phyloP scores from a whole-genome alignment of 2,113 vertebrate genomes.

The Zingel zingel region DNA sequence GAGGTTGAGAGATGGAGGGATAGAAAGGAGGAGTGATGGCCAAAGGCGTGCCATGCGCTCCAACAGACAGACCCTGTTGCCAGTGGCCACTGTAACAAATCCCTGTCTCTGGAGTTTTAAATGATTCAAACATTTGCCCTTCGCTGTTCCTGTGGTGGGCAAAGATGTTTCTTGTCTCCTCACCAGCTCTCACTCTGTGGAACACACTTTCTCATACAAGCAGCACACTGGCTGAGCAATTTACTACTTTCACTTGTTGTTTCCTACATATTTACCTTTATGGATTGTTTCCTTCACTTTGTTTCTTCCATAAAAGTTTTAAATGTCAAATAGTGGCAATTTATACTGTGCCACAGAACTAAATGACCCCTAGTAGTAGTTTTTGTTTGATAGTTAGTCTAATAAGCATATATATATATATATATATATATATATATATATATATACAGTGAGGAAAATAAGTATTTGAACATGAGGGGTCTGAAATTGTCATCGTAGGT shows the following conservation, averaged over 20 bases:
- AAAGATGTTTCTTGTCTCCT: constrained; percentile 66
- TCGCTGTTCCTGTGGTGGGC: constrained; percentile 73
- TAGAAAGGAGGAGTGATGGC: constrained; percentile 56
- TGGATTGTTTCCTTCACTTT: neutral
- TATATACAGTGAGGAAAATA: too few relatives aligned
- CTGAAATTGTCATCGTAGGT: too few relatives aligned
- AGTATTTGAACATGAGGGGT: too few relatives aligned
- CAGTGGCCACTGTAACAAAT: constrained; percentile 81
- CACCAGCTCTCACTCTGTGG: neutral
- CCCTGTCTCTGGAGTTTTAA: constrained; percentile 83
- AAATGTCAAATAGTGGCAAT: neutral
- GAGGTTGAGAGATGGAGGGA: constrained; percentile 44
- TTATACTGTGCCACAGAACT: constrained; percentile 1
- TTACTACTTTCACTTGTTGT: neutral
- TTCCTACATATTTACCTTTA: neutral
- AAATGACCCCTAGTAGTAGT: neutral
- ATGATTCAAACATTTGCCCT: constrained; percentile 85
- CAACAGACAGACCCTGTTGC: constrained; percentile 63
- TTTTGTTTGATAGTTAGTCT: neutral
- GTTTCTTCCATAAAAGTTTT: neutral
- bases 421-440: too few relatives aligned
- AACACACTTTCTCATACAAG: neutral
- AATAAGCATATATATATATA: neutral
- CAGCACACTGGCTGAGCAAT: constrained; percentile 6
- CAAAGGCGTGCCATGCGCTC: constrained; percentile 52